Percentiles rank a stretch among this genome's conserved stretches.
Evolutionary conservation across 2,113 vertebrate genomes (phyloP).

Genomic region (Butorides virescens): DNA sequence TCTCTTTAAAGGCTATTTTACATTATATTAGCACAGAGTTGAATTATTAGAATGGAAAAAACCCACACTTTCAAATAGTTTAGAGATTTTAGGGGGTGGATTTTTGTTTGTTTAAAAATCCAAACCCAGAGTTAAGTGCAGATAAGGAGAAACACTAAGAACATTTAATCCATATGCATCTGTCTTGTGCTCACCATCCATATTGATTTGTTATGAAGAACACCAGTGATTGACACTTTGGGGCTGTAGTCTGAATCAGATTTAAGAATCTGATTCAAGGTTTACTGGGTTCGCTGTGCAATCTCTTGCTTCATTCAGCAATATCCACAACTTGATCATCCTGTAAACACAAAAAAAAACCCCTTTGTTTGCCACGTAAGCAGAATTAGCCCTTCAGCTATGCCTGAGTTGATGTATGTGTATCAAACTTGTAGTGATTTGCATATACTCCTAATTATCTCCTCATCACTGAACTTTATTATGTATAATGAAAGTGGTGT

Average conservation of each 20-base stretch:
- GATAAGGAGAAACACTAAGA: background rate
- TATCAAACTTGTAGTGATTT: slow-evolving; percentile 1
- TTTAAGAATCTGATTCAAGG: background rate
- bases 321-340: background rate
- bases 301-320: background rate
- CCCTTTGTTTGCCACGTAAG: background rate
- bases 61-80: background rate
- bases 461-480: background rate
- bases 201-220: background rate
- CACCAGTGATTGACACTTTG: background rate
- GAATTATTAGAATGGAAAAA: background rate
- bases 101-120: background rate
- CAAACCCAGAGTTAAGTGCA: background rate
- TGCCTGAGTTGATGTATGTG: background rate
- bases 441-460: slow-evolving; percentile 19
- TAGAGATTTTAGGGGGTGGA: background rate
- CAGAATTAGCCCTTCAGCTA: background rate
- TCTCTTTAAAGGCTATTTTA: background rate
- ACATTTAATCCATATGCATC: background rate
- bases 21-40: background rate
- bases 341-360: background rate
- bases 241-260: background rate
- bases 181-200: background rate
- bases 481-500: background rate
- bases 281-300: background rate